These are phyloP conservation scores for Pipa parva DNA, from an alignment of 2,113 vertebrate species.

Conservation along the genomic window DNA sequence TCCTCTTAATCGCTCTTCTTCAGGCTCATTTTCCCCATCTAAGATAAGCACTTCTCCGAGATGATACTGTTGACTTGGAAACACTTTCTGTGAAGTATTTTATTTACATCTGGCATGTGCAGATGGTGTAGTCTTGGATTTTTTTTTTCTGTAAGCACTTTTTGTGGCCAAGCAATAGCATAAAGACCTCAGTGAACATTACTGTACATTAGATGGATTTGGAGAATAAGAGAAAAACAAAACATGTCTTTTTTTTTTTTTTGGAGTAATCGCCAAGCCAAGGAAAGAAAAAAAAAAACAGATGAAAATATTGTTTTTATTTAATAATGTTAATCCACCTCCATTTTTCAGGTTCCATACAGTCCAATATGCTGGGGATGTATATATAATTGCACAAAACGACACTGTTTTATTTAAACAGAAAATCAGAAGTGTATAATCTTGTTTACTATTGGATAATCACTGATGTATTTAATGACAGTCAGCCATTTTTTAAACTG, in stretches of 20 bases:
- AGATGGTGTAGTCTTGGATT: neutral
- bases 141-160: constrained; percentile 46
- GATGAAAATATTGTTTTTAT: constrained; percentile 40
- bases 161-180: constrained; percentile 37
- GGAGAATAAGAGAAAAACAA: neutral
- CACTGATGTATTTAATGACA: constrained; percentile 71
- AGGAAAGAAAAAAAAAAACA: constrained; percentile 46
- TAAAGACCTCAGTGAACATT: neutral
- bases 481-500: constrained; percentile 71
- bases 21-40: constrained; percentile 70
- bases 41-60: constrained; percentile 70
- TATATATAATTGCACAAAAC: constrained; percentile 51
- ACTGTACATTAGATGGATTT: neutral
- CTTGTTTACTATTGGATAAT: constrained; percentile 67
- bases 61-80: no score
- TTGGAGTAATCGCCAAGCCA: constrained; percentile 46
- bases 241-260: neutral
- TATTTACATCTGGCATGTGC: no score
- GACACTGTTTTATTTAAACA: constrained; percentile 47
- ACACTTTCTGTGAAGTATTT: neutral
- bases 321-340: constrained; percentile 53
- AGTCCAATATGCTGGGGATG: constrained; percentile 53
- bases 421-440: constrained; percentile 50
- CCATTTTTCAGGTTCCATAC: constrained; percentile 61
- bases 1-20: constrained; percentile 67